Evolutionary conservation across 2,113 vertebrate species (phyloP).

Genomic region (Festucalex cinctus): DNA sequence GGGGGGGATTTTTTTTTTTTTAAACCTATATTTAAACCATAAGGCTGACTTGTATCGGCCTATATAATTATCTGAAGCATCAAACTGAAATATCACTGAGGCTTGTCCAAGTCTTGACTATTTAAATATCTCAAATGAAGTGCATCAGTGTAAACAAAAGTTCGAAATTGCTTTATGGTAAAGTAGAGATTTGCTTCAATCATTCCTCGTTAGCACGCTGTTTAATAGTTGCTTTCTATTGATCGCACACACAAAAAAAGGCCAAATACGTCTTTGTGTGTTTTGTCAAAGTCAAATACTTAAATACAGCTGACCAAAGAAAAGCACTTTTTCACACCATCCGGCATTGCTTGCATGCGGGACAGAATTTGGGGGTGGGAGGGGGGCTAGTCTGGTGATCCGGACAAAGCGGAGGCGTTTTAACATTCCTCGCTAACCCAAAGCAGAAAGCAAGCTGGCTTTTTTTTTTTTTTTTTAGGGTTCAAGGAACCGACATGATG

Average conservation of each 20-base stretch:
- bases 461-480: no score
- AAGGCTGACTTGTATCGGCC: no score
- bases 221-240: constrained; percentile 5
- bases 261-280: neutral
- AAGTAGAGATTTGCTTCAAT: constrained; percentile 7
- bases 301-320: constrained; percentile 28
- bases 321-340: neutral
- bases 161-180: neutral
- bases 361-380: neutral
- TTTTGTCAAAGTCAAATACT: neutral
- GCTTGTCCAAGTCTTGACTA: no score
- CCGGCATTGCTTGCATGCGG: neutral
- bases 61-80: neutral
- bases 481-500: constrained; percentile 49
- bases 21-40: no score
- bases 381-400: constrained; percentile 15
- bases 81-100: neutral
- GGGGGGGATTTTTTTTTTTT: neutral
- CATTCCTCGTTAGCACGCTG: constrained; percentile 11
- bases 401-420: constrained; percentile 54
- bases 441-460: constrained; percentile 64
- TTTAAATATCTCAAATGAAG: no score
- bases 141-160: neutral
- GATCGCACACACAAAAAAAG: constrained; percentile 3
- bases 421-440: constrained; percentile 68